Base-by-base conservation (phyloP, 1,140 invertebrate species). In the Cydia amplana region DNA sequence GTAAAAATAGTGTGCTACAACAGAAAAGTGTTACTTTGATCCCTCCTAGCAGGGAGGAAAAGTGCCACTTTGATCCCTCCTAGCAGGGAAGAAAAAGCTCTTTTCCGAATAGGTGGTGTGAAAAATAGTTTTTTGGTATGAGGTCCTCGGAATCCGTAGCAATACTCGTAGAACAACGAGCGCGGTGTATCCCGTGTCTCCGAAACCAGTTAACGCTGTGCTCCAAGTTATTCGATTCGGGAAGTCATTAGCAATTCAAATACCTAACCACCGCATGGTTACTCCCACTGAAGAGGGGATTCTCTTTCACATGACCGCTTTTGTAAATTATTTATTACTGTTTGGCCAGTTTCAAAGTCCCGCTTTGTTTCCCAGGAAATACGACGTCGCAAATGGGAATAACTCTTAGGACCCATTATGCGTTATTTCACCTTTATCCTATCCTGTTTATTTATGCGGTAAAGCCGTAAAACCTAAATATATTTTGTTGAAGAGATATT, bases 171-270 rank as follows among this genome's bases (percentile, higher is more conserved):
- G 43, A 79, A 83, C 74, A 78, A 64, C 46, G 64, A 75, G 72
- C 73, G 76, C 72, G 73, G 79, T 79, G 75, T 81, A 82, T 85
- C 82, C 78, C 80, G 75, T 83, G 80, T 83, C 81, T 84, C 80
- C 76, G 74, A 85, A 87, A 84, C 82, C 81, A 83, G 83, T 84
- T 86, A 86, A 81, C 77, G 74, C 77, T 23, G 76, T 70, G 81
- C 74, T 79, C 78, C 82, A 88, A 89, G 84, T 90, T 88, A 88
- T 87, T 88, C 85, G 83, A 80, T 78, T 78, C 79, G 84, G 84
- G 84, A 82, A 86, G 82, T 90, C 84, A 90, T 90, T 89, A 90
- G 87, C 88, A 90, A 89, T 90, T 88, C 88, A 90, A 90, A 90
- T 88, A 85, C 79, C 83, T 83, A 86, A 84, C 86, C 84, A 83